Base-by-base conservation (phyloP, 2,888 invertebrate genomes). In the Tuta absoluta region DNA sequence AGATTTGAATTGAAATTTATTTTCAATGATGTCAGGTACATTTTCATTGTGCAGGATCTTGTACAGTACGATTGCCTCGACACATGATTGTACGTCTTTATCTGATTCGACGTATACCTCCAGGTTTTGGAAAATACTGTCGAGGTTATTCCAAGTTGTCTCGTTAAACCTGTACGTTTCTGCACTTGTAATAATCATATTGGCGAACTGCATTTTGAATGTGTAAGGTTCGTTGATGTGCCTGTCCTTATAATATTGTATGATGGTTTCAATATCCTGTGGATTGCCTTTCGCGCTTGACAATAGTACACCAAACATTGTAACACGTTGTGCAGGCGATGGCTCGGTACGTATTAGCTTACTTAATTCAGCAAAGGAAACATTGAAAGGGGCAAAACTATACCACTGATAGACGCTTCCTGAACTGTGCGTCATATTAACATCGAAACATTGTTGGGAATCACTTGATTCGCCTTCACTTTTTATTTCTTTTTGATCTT, bases 191-290 rank as follows among this genome's bases (percentile, higher is more conserved):
- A 89, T 48, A 1, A 89, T 57, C 23, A 67, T 72, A 63, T 81
- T 79, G 0, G 87, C 69, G 63, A 89, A 87, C 12, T 81, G 71
- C 21, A 75, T 74, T 71, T 87, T 88, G 53, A 81, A 84, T 65
- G 81, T 81, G 8, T 81, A 78, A 0, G 86, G 77, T 72, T 89
- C 88, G 65, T 88, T 88, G 11, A 85, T 83, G 68, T 88, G 86
- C 67, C 82, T 82, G 4, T 84, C 80, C 10, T 75, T 71, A 68
- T 82, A 85, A 69, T 78, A 84, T 63, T 82, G 74, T 0, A 89
- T 65, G 0, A 89, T 62, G 17, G 73, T 70, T 37, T 78, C 74
- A 24, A 86, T 65, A 65, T 86, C 66, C 33, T 76, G 66, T 38
- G 66, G 66, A 58, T 86, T 80, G 0, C 66, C 67, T 37, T 73